These are phyloP conservation scores for Beris chalybata DNA, from an alignment of 2,888 invertebrate species.

Conservation along the genomic window DNA sequence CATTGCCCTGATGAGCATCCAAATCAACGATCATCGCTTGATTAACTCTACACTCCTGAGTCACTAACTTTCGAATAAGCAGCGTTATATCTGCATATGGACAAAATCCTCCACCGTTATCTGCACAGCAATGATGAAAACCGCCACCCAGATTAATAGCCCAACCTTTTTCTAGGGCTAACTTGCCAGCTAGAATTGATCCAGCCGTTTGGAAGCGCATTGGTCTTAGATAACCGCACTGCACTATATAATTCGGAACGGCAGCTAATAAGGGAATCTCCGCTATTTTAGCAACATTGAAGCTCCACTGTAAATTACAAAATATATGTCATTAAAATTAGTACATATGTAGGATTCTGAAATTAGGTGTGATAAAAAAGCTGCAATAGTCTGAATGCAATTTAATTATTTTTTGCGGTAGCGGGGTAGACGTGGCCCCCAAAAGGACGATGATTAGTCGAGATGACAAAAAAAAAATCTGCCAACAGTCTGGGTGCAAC, in stretches of 20 bases:
- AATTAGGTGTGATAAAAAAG: too few relatives aligned
- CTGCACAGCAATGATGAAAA: slow-evolving; percentile 83
- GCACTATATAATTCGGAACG: slow-evolving; percentile 76
- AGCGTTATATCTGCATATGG: slow-evolving; percentile 88
- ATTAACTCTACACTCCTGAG: slow-evolving; percentile 60
- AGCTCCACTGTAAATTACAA: slow-evolving; percentile 68
- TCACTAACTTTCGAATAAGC: slow-evolving; percentile 69
- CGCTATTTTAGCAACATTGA: slow-evolving; percentile 76
- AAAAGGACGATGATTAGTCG: too few relatives aligned
- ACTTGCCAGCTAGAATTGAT: slow-evolving; percentile 77
- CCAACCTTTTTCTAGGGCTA: slow-evolving; percentile 83
- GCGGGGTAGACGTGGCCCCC: too few relatives aligned
- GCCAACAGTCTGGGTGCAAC: too few relatives aligned
- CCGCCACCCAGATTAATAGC: slow-evolving; percentile 90
- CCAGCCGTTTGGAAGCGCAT: slow-evolving; percentile 84
- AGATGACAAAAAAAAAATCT: too few relatives aligned
- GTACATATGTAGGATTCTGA: too few relatives aligned
- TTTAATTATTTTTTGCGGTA: too few relatives aligned
- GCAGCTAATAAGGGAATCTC: slow-evolving; percentile 74
- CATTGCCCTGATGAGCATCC: slow-evolving; percentile 94
- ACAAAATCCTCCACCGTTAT: slow-evolving; percentile 83
- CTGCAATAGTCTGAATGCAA: too few relatives aligned
- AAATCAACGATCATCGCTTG: slow-evolving; percentile 86
- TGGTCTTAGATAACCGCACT: slow-evolving; percentile 73
- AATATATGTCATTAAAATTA: too few relatives aligned